Evolutionary conservation across 2,797 vertebrate species (phyloP).

Genomic region (Echeneis naucrates): DNA sequence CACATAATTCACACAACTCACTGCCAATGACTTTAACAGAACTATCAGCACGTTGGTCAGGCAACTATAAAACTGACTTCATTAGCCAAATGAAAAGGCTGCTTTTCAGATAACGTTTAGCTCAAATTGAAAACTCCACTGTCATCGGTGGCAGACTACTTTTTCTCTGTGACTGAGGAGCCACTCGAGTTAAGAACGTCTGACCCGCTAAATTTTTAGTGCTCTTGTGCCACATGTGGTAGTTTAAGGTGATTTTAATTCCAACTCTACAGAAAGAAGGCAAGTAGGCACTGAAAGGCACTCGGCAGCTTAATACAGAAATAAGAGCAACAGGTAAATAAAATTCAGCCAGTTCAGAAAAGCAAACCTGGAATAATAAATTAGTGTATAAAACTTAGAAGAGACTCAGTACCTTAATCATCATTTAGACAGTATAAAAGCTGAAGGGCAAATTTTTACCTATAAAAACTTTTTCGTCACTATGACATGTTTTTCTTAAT

Average conservation of each 20-base stretch:
- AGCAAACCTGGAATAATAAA: neutral
- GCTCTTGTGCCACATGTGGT: too few species aligned
- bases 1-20: neutral
- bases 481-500: constrained; percentile 8
- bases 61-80: neutral
- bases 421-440: constrained; percentile 12
- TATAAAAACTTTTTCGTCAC: neutral
- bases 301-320: neutral
- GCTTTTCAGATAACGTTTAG: neutral
- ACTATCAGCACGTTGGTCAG: neutral
- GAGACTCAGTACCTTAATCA: neutral
- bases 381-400: neutral
- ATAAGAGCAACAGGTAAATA: neutral
- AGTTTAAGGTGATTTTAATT: constrained; percentile 10
- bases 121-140: too few species aligned
- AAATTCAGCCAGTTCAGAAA: too few species aligned
- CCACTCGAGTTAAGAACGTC: neutral
- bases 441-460: neutral
- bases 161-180: too few species aligned
- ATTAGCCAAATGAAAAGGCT: neutral
- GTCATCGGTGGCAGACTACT: too few species aligned
- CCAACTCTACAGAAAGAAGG: neutral
- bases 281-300: neutral
- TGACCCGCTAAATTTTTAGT: neutral
- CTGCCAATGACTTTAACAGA: neutral